Base-by-base conservation (phyloP, 2,888 invertebrate genomes). In the Oxycera nigricornis region DNA sequence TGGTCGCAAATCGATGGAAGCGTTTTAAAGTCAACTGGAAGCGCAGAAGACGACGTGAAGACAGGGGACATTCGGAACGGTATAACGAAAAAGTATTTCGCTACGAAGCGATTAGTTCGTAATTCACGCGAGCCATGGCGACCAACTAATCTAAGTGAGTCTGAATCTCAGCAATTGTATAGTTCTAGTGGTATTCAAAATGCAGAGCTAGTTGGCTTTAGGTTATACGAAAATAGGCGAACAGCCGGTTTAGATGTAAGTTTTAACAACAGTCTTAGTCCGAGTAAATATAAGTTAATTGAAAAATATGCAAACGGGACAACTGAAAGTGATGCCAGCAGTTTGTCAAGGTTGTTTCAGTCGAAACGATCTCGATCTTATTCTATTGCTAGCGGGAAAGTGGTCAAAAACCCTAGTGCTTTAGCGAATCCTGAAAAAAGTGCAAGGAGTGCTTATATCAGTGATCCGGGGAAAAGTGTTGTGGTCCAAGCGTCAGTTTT, bases 11-110 rank as follows among this genome's bases (percentile, higher is more conserved):
- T 28, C 65, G 68, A 65, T 75, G 76, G 11, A 76, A 76, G 59
- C 78, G 75, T 22, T 77, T 77, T 55, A 77, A 79, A 55, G 73
- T 73, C 67, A 79, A 78, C 24, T 65, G 78, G n/a, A 79, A 75
- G 57, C 68, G 73, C 11, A 62, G 72, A 74, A 68, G 67, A n/a
- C 61, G 35, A 35, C 61, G 61, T 22, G 4, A 20, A 39, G 31
- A 7, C 2, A 28, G 11, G 14, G 7, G n/a, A 67, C 17, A 24
- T 41, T 26, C 22, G 65, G 41, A 67, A 22, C 22, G 24, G 26
- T 14, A 39, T 24, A 26, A 67, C 9, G 9, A 41, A 39, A 67
- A 67, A 39, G 41, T 39, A 67, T 62, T 62, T 20, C n/a, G 11
- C 62, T 20, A 62, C 6, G 39, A 39, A 62, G 62, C 62, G 46